Base-by-base conservation (phyloP, 1,140 invertebrate species). In the Meloidogyne chitwoodi region DNA sequence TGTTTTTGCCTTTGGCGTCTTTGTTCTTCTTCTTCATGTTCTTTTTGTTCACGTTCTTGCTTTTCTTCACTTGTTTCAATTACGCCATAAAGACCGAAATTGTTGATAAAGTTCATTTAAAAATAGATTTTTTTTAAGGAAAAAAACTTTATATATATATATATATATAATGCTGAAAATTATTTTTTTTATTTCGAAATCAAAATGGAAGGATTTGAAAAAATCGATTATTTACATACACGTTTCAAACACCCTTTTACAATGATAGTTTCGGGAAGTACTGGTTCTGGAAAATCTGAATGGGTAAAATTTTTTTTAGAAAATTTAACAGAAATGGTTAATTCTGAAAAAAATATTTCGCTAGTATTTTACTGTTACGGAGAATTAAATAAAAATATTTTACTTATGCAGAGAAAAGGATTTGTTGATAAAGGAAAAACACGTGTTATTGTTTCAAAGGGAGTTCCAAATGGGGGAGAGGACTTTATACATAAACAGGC, bases 281-380 rank as follows among this genome's bases (percentile, higher is more conserved):
- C 75, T 16, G 75, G 75, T 19, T 48, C 34, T 12, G 75, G 75
- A 2, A 76, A 76, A 77, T 48, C 75, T 1, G 22, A 76, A 78
- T 76, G 75, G 75, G 29, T 76, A 3, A 22, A 31, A 26, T 24
- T 27, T 2, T 77, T 76, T 44, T 29, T 76, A 24, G 14, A n/a
- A 24, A 34, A 76, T 27, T 29, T 31, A 27, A n/a, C 19, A 19
- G 24, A 48, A 2, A 4, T 76, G 75, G 29, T 76, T 61, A 41
- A 11, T 41, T 22, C 1, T 11, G 29, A 29, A 22, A 24, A n/a
- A 44, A 31, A 11, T 19, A 24, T 61, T 19, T 61, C n/a, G 12
- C 8, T 29, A 8, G 68, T 77, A 16, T 64, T 77, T n/a, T 77
- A 77, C 77, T 72, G 66, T 27, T 77, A 72, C 27, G 76, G 76